Evolutionary conservation across 2,888 invertebrate genomes (phyloP), one percentile per base, ranked within the genome.

Genomic region (Prosopocoilus inquinatus): DNA sequence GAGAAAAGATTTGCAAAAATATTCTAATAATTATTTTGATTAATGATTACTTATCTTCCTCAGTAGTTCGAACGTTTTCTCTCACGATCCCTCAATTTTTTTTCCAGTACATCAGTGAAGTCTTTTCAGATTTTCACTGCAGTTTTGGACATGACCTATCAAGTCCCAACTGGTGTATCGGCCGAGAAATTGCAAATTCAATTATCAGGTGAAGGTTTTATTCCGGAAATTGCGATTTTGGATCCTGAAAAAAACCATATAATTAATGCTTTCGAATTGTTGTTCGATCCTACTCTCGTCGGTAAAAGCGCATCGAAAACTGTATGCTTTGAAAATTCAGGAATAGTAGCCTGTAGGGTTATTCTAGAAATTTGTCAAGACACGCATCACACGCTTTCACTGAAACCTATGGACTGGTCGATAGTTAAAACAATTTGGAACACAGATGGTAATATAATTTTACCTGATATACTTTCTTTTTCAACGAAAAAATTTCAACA

Each of bases 141-240:
- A 9, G 5, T 11, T 15, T 41, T 41, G 41, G 9, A 16, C 4
- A 3, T 41, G 15, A 41, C 41, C 9, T 41, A n/a, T 41, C 8
- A 9, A 8, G 9, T 16, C 7, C 41, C 41, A 9, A 2, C 41
- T 9, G 9, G 16, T 13, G 9, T 15, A 15, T 2, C 15, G 16
- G 2, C 41, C n/a, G 16, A 41, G 9, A 41, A 11, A 13, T 35
- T 67, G 16, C 62, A 65, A 47, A 54, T 66, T 11, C 67, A 70
- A 46, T 56, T 81, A 35, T 58, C 60, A 11, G 81, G 81, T 0
- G 76, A 78, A 59, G 74, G 78, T 34, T 74, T 73, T 50, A 69
- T 80, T 7, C 80, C 81, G n/a, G 74, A 77, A 69, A 68, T 80
- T 35, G 55, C 58, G 11, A 53, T 81, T 13, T 49, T 74, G 3